Evolutionary conservation across 2,113 vertebrate genomes (phyloP).

Genomic region (Seriola dumerili): DNA sequence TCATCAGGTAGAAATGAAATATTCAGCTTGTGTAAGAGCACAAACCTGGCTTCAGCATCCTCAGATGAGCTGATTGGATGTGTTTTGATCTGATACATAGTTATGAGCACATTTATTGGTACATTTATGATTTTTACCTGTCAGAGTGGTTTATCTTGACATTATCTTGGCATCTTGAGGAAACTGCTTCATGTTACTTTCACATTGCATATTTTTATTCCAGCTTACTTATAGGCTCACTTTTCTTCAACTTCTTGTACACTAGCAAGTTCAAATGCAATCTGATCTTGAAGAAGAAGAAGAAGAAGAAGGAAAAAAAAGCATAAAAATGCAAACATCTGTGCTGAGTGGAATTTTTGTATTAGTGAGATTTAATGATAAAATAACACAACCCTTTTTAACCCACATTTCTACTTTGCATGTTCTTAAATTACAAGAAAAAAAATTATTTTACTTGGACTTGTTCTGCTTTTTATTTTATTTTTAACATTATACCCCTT

Average conservation of each 20-base stretch:
- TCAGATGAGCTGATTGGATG: slow-evolving; percentile 28
- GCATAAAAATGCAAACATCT: slow-evolving; percentile 41
- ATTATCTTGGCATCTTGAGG: slow-evolving; percentile 19
- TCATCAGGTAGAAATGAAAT: slow-evolving; percentile 22
- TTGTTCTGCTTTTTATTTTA: background rate
- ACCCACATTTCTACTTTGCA: slow-evolving; percentile 20
- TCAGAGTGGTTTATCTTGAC: slow-evolving; percentile 13
- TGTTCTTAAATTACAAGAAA: background rate
- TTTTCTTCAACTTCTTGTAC: background rate
- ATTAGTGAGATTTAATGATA: slow-evolving; percentile 36
- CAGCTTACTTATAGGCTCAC: background rate
- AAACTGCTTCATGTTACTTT: slow-evolving; percentile 25
- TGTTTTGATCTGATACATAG: background rate
- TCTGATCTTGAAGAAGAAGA: slow-evolving; percentile 14
- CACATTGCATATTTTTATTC: background rate
- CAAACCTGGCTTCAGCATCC: slow-evolving; percentile 36
- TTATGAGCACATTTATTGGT: background rate
- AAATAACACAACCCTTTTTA: background rate
- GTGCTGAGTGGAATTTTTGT: slow-evolving; percentile 21
- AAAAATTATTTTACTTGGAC: background rate
- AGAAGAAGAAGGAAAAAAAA: slow-evolving; percentile 5
- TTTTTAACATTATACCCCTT: background rate
- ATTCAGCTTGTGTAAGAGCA: slow-evolving; percentile 5
- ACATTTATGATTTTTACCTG: slow-evolving; percentile 21
- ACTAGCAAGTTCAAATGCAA: slow-evolving; percentile 22